phyloP scores from a whole-genome alignment of 2,113 vertebrate genomes.

The Rhinopomastus cyanomelas region DNA sequence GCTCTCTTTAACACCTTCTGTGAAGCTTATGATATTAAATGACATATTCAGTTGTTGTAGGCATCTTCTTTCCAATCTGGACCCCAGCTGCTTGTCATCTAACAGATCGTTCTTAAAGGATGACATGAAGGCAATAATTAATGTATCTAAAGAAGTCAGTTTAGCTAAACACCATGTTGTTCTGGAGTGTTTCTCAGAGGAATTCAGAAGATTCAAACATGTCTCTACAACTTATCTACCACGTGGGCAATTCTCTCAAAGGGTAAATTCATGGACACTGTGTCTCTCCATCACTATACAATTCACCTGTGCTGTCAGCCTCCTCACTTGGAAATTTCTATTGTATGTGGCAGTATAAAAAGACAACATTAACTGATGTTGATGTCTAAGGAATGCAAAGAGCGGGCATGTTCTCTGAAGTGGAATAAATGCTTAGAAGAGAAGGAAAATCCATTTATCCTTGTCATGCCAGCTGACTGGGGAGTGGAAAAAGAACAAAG shows the following conservation, averaged over 20 bases:
- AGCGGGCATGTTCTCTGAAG: not conserved
- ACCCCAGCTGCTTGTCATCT: constrained; percentile 42
- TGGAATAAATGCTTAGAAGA: not conserved
- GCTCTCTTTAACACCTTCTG: constrained; percentile 55
- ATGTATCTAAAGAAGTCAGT: not conserved
- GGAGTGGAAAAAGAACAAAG: not conserved
- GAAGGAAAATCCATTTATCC: not conserved
- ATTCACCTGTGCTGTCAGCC: not conserved
- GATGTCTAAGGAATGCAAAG: not conserved
- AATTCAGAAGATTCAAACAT: not conserved
- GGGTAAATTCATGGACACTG: not conserved
- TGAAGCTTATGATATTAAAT: not conserved
- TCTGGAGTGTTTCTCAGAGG: not conserved
- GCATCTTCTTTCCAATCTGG: constrained; percentile 53
- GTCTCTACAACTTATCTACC: not conserved
- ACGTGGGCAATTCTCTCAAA: not conserved
- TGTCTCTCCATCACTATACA: not conserved
- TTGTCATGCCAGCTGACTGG: not conserved
- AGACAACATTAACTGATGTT: not conserved
- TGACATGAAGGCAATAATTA: not conserved
- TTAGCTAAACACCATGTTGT: not conserved
- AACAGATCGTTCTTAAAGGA: not conserved
- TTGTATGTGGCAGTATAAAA: not conserved
- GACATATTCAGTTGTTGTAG: constrained; percentile 15
- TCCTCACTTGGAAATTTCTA: not conserved